Evolutionary conservation across 2,797 vertebrate genomes (phyloP).

Genomic region (Calcarius lapponicus): DNA sequence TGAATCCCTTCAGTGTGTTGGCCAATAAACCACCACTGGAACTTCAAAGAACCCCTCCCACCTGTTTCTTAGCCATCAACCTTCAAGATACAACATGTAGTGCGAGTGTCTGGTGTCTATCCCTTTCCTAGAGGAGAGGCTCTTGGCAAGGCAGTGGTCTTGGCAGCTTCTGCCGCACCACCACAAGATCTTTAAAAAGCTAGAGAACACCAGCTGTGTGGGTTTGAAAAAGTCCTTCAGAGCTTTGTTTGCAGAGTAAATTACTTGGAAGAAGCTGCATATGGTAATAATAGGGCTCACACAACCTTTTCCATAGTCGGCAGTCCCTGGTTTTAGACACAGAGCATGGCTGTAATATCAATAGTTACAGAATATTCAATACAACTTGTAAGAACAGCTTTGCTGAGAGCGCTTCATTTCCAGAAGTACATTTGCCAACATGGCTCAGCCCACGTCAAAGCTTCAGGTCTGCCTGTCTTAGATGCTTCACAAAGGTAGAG

Average conservation of each 20-base stretch:
- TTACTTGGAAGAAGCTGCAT: neutral
- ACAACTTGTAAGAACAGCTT: neutral
- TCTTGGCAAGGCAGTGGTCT: neutral
- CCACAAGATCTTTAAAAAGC: neutral
- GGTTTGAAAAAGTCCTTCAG: neutral
- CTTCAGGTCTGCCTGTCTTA: neutral
- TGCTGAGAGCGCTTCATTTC: neutral
- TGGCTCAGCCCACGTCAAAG: neutral
- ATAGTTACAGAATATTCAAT: neutral
- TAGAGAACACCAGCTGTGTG: neutral
- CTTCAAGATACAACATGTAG: no score
- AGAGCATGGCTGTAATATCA: neutral
- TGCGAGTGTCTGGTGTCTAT: neutral
- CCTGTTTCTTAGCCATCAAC: no score
- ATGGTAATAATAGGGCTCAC: neutral
- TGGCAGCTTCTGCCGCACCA: neutral
- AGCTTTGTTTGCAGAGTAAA: neutral
- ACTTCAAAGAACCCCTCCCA: neutral
- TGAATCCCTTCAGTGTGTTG: no score
- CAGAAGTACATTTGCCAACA: neutral
- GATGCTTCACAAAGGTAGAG: no score
- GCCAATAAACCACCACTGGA: neutral
- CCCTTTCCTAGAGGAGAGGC: no score
- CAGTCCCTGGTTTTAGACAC: neutral
- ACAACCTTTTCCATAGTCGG: neutral